phyloP scores from a whole-genome alignment of 2,797 vertebrate genomes.

The Chanos chanos region DNA sequence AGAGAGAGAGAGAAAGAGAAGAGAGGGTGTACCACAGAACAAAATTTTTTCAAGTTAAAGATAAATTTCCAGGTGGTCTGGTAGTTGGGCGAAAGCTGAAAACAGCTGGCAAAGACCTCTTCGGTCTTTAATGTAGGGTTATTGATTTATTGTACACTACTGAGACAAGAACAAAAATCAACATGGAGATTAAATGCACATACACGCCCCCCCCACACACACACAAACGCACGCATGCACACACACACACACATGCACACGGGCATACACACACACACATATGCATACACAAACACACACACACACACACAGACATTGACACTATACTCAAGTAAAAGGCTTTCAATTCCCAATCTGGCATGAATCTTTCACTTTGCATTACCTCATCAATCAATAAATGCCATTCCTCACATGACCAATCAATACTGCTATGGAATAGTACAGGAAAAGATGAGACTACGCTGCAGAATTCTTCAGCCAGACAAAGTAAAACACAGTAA shows the following conservation, averaged over 20 bases:
- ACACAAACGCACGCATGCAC: background rate
- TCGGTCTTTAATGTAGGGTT: too few species aligned
- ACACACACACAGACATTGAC: background rate
- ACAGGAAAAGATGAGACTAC: background rate
- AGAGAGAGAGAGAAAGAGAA: background rate
- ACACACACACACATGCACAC: constrained; percentile 1
- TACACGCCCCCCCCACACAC: background rate
- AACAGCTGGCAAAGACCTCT: too few species aligned
- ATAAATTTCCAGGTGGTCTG: background rate
- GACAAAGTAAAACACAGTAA: background rate
- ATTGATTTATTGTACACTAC: background rate
- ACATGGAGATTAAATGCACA: background rate
- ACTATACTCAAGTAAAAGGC: background rate
- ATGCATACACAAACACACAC: background rate
- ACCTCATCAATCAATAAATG: constrained; percentile 66
- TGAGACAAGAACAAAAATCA: background rate
- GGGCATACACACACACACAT: background rate
- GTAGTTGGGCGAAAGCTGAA: too few species aligned
- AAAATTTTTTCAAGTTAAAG: background rate
- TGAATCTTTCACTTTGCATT: constrained; percentile 59
- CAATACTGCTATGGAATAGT: background rate
- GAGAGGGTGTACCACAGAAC: background rate
- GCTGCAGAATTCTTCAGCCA: background rate
- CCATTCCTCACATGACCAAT: constrained; percentile 38
- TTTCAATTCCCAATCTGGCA: constrained; percentile 14